Conservation (phyloP, 2,888 invertebrate genomes). For the Dinocampus coccinellae region DNA sequence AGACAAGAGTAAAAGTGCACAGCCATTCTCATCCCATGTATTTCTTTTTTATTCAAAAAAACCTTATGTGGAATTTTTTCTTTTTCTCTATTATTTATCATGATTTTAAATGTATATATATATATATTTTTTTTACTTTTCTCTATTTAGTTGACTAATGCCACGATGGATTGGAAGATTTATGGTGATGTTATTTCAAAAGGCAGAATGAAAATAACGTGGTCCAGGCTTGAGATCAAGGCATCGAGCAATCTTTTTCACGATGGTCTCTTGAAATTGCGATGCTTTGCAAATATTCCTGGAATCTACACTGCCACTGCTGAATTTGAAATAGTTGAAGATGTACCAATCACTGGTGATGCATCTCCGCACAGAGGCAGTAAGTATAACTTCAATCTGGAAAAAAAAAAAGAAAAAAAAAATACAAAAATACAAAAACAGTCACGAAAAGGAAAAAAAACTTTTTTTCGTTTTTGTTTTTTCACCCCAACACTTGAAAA, state of each 20-base stretch:
- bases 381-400: slow-evolving; percentile 49
- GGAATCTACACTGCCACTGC: slow-evolving; percentile 59
- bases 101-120: too few relatives aligned
- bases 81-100: not conserved
- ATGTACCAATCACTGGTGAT: slow-evolving; percentile 63
- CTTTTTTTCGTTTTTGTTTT: not conserved
- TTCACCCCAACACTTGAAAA: not conserved
- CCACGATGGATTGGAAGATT: slow-evolving; percentile 49
- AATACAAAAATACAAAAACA: too few relatives aligned
- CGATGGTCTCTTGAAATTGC: slow-evolving; percentile 56
- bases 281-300: slow-evolving; percentile 60
- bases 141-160: slow-evolving; percentile 54
- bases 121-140: not conserved
- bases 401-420: not conserved
- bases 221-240: slow-evolving; percentile 58
- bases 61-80: slow-evolving; percentile 22
- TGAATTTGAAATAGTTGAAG: slow-evolving; percentile 60
- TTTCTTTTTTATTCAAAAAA: not conserved
- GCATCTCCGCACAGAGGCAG: slow-evolving; percentile 62
- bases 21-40: too few relatives aligned
- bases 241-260: slow-evolving; percentile 58
- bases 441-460: not conserved
- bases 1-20: too few relatives aligned
- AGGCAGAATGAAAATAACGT: slow-evolving; percentile 51
- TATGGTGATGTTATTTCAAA: slow-evolving; percentile 43